Conservation (phyloP, 2,888 invertebrate genomes). For the Anodontia alba region DNA sequence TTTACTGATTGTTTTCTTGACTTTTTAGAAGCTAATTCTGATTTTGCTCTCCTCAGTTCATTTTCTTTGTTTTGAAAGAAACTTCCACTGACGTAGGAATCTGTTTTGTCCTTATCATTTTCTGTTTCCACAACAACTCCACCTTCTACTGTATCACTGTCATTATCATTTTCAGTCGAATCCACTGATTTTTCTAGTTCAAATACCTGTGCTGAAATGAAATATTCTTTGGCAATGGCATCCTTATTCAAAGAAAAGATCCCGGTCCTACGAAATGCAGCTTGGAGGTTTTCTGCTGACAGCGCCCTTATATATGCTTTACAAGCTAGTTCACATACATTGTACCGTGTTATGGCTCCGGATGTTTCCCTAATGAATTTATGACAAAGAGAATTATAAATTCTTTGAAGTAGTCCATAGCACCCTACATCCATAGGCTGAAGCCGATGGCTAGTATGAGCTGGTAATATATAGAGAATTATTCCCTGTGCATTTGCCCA, state of each 20-base stretch:
- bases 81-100: not conserved
- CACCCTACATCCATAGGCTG: conserved; percentile 50
- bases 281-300: conserved; percentile 25
- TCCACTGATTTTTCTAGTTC: not conserved
- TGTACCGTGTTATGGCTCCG: conserved; percentile 17
- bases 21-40: not conserved
- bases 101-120: not conserved
- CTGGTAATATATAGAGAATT: conserved; percentile 34
- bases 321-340: too few relatives aligned
- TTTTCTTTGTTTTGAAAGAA: conserved; percentile 16
- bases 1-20: conserved; percentile 14
- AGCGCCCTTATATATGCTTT: too few relatives aligned
- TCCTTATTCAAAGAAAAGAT: conserved; percentile 25
- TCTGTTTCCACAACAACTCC: not conserved
- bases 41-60: conserved; percentile 3
- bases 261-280: conserved; percentile 25
- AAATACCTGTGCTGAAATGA: conserved; percentile 19
- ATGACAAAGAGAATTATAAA: conserved; percentile 42
- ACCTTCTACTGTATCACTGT: not conserved
- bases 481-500: conserved; percentile 35
- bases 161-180: not conserved
- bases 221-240: conserved; percentile 3
- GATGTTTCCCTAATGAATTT: conserved; percentile 32
- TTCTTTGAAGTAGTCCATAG: conserved; percentile 29
- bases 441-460: conserved; percentile 39